Evolutionary conservation across 2,113 vertebrate genomes (phyloP), one percentile per base, ranked within the genome.

Genomic region (Campylomormyrus numenius): DNA sequence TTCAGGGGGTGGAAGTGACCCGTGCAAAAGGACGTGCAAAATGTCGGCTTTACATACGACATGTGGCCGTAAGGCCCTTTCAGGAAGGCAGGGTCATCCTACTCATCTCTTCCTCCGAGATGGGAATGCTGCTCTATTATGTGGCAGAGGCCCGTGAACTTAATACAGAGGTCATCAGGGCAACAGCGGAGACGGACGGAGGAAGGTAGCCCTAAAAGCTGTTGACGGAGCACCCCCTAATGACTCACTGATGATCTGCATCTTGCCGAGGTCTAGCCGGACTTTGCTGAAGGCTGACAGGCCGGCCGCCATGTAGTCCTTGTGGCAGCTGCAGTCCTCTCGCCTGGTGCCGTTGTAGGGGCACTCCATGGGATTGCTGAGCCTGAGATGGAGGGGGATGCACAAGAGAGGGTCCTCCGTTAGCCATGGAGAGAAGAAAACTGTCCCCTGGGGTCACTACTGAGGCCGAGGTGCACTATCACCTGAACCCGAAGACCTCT

Each of bases 401-500:
- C 1, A 52, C 31, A 86, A 89, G 50, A 91, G 46, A 90, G 70
- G 89, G 24, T 39, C 90, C 58, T 92, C 4, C 88, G 39, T 88
- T 9, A 27, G 3, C 5, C 21, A 15, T 3, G 85, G 15, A 83
- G 3, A 48, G 35, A 85, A 77, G 5, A 88, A 17, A 39, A 6
- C 35, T 21, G 31, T 56, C 21, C 21, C 87, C n/a, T 1, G 50
- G 85, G 50, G 53, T n/a, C 17, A 9, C 39, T 19, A 42, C 39
- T 3, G 80, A 91, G 92, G 89, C 84, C 0, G 39, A 50, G 90
- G 88, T 91, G 83, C 50, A 88, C 89, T 1, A 90, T 94, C 96
- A 99, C 98, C 98, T 99, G 95, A 98, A 97, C 91, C 96, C 98
- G 89, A 98, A 99, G 52, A 99, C 98, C 94, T 99, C 98, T 0